phyloP scores from a whole-genome alignment of 2,797 vertebrate genomes.

The Spinibarbus caldwelli region DNA sequence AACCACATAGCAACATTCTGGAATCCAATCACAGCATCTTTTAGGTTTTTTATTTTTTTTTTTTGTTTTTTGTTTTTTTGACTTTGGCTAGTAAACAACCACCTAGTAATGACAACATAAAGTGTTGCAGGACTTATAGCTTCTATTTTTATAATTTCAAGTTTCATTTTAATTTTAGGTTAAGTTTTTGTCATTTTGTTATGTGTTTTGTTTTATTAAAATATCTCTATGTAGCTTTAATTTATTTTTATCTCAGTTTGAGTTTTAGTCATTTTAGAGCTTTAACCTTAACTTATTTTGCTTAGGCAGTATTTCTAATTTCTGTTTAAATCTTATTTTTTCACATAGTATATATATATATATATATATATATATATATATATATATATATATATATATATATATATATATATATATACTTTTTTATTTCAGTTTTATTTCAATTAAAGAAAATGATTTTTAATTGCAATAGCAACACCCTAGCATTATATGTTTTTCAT shows the following conservation, averaged over 20 bases:
- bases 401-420: no score
- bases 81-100: neutral
- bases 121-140: neutral
- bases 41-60: no score
- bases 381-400: no score
- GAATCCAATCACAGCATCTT: neutral
- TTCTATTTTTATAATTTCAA: neutral
- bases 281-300: no score
- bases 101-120: neutral
- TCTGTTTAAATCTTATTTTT: no score
- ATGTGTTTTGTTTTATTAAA: neutral
- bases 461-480: neutral
- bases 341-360: no score
- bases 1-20: neutral
- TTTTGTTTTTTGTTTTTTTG: no score
- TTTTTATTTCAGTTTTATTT: neutral
- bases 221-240: neutral
- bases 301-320: no score
- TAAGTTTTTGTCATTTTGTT: neutral
- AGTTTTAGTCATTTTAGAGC: no score
- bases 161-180: neutral
- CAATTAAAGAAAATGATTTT: neutral
- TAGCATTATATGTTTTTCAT: neutral
- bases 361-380: no score
- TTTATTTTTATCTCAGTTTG: neutral